These are phyloP conservation scores for Megastigmus dorsalis DNA, from an alignment of 2,888 invertebrate species.

Conservation along the genomic window DNA sequence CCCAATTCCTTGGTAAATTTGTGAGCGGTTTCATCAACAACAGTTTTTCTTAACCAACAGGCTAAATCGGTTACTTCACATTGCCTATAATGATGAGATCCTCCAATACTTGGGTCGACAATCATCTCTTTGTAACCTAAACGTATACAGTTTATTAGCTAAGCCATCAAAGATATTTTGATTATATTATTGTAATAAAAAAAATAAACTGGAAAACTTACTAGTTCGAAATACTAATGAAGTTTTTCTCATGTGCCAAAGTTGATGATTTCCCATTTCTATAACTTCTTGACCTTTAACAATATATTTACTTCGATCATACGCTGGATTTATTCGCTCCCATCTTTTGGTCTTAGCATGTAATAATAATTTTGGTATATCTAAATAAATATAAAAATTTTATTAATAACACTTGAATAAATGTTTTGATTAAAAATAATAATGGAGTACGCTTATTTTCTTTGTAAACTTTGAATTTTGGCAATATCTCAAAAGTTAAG, in stretches of 20 bases:
- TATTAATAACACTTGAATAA: too few relatives aligned
- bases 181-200: too few relatives aligned
- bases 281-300: slow-evolving; percentile 63
- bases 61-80: slow-evolving; percentile 59
- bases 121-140: slow-evolving; percentile 55
- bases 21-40: slow-evolving; percentile 56
- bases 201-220: neutral
- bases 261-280: slow-evolving; percentile 68
- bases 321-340: slow-evolving; percentile 62
- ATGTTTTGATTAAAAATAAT: too few relatives aligned
- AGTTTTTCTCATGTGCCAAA: slow-evolving; percentile 53
- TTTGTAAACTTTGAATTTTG: too few relatives aligned
- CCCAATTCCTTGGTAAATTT: slow-evolving; percentile 55
- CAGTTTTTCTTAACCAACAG: slow-evolving; percentile 56
- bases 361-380: slow-evolving; percentile 65
- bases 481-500: too few relatives aligned
- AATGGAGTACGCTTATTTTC: too few relatives aligned
- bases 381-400: slow-evolving; percentile 37
- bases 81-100: slow-evolving; percentile 59
- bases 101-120: slow-evolving; percentile 57
- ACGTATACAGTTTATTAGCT: neutral
- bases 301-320: slow-evolving; percentile 70
- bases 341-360: slow-evolving; percentile 72
- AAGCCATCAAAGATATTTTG: neutral
- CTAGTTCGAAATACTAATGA: neutral